phyloP scores from a whole-genome alignment of 2,888 invertebrate species.

The Ceratothoa steindachneri region DNA sequence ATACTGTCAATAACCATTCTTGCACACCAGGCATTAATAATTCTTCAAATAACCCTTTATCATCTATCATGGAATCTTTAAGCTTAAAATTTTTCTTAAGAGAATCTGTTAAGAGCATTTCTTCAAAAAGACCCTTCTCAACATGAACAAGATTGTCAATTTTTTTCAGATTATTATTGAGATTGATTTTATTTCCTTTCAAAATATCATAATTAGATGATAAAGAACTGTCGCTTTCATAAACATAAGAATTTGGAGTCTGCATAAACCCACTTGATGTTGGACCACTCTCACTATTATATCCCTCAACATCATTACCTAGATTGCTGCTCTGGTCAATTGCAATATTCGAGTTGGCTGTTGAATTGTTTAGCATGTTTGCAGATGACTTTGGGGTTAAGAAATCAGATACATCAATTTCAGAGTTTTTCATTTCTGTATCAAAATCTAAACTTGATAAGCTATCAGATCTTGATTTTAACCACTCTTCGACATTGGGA shows the following conservation, averaged over 20 bases:
- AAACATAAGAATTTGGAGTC: slow-evolving; percentile 27
- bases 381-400: slow-evolving; percentile 26
- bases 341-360: neutral
- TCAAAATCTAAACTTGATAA: slow-evolving; percentile 45
- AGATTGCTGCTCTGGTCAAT: neutral
- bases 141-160: slow-evolving; percentile 33
- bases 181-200: slow-evolving; percentile 23
- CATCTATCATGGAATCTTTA: neutral
- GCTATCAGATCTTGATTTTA: slow-evolving; percentile 43
- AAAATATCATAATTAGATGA: slow-evolving; percentile 11
- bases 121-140: slow-evolving; percentile 43
- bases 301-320: neutral
- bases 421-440: slow-evolving; percentile 33
- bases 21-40: slow-evolving; percentile 36
- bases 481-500: slow-evolving; percentile 43
- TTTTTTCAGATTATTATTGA: slow-evolving; percentile 24
- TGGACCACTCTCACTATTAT: slow-evolving; percentile 16
- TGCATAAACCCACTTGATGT: slow-evolving; percentile 23
- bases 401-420: slow-evolving; percentile 38
- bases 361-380: neutral
- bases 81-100: slow-evolving; percentile 19
- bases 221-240: slow-evolving; percentile 20
- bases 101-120: slow-evolving; percentile 37
- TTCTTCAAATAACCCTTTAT: slow-evolving; percentile 35
- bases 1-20: slow-evolving; percentile 34